Evolutionary conservation across 2,888 invertebrate species (phyloP).

Genomic region (Axea sp.): DNA sequence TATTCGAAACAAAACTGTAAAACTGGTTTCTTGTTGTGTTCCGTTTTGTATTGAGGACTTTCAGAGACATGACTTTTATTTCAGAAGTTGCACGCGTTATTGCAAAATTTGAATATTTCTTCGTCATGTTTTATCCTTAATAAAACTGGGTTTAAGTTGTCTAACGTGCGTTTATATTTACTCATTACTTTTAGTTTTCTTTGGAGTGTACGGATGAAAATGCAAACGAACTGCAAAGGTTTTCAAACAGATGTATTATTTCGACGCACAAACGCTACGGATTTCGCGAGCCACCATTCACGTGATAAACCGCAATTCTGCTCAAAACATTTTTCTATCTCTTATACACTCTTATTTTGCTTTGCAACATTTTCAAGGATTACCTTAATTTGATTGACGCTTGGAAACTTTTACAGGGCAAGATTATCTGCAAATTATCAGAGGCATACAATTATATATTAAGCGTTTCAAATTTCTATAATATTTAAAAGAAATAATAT

Average conservation of each 20-base stretch:
- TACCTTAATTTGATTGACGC: slow-evolving; percentile 50
- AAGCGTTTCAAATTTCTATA: too few relatives aligned
- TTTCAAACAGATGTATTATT: slow-evolving; percentile 54
- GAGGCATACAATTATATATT: too few relatives aligned
- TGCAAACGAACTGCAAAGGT: slow-evolving; percentile 53
- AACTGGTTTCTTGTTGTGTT: too few relatives aligned
- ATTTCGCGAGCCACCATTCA: slow-evolving; percentile 52
- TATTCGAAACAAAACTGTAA: too few relatives aligned
- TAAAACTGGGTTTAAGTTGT: slow-evolving; percentile 2
- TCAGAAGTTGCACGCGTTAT: too few relatives aligned
- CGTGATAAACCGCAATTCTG: slow-evolving; percentile 52
- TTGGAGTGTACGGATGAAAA: slow-evolving; percentile 55
- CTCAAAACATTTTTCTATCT: slow-evolving; percentile 37
- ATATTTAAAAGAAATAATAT: too few relatives aligned
- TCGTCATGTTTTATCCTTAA: too few relatives aligned
- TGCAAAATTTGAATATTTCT: too few relatives aligned
- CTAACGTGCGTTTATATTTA: slow-evolving; percentile 13
- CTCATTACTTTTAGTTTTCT: slow-evolving; percentile 35
- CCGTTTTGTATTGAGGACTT: too few relatives aligned
- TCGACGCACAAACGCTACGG: slow-evolving; percentile 27
- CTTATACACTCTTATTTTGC: not conserved
- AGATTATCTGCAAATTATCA: too few relatives aligned
- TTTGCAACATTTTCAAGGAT: slow-evolving; percentile 35
- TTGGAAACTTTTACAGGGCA: too few relatives aligned
- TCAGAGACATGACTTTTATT: too few relatives aligned